These are phyloP conservation scores for Drosophila pseudotalamancana DNA, from an alignment of 2,888 invertebrate genomes.

Conservation along the genomic window DNA sequence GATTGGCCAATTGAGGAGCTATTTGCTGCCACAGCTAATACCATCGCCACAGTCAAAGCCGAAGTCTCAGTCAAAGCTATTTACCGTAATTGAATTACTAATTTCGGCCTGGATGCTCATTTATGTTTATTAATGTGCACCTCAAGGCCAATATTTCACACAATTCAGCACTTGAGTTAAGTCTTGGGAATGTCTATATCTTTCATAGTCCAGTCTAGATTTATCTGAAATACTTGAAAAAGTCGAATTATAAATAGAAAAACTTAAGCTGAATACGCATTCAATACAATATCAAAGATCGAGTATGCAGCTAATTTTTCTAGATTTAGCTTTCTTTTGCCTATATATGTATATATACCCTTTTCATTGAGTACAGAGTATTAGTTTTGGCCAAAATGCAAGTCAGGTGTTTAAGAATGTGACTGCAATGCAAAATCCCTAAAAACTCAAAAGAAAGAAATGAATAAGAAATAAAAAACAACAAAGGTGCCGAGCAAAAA, in stretches of 20 bases:
- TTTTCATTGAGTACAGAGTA: too few relatives aligned
- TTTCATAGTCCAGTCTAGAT: too few relatives aligned
- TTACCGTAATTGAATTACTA: conserved; percentile 74
- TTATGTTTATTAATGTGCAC: conserved; percentile 67
- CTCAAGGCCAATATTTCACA: not conserved
- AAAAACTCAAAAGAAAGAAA: not conserved
- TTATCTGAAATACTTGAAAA: too few relatives aligned
- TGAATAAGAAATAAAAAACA: conserved; percentile 4
- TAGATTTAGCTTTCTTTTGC: too few relatives aligned
- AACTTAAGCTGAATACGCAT: too few relatives aligned
- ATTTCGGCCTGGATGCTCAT: conserved; percentile 53
- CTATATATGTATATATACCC: too few relatives aligned
- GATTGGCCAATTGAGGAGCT: conserved; percentile 65
- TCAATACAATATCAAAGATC: too few relatives aligned
- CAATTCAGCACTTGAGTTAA: not conserved
- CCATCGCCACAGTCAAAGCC: conserved; percentile 17
- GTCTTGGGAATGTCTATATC: too few relatives aligned
- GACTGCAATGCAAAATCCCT: conserved; percentile 48
- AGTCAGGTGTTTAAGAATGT: conserved; percentile 46
- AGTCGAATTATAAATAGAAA: too few relatives aligned
- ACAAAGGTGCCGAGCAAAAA: conserved; percentile 25
- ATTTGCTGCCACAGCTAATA: conserved; percentile 28
- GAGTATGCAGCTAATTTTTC: too few relatives aligned
- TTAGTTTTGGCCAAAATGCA: conserved; percentile 26
- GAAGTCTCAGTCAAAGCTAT: conserved; percentile 40